Base-by-base conservation (phyloP, 2,888 invertebrate species). In the Zygogramma bicolorata region DNA sequence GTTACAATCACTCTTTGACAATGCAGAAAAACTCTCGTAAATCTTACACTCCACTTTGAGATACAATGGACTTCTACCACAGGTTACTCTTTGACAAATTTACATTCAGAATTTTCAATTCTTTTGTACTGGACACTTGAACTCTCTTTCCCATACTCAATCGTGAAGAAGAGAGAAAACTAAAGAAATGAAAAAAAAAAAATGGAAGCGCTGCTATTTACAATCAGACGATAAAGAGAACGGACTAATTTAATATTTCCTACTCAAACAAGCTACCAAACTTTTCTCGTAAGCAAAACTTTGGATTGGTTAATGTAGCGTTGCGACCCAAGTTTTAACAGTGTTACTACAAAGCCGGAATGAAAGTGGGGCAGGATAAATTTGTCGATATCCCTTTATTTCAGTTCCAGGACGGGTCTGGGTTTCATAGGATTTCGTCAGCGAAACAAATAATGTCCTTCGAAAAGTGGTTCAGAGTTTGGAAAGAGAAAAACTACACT, bases 241-340 rank as follows among this genome's bases (percentile, higher is more conserved):
- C 27, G 29, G 46, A 63, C 40, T 46, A 63, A 46, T 63, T 60
- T 29, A 46, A 29, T 63, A 40, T 63, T 63, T 46, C 46, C 62
- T 53, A 53, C 53, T 53, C 46, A 22, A 46, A 42, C 62, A 42
- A 27, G 46, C 53, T 27, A 46, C 6, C 15, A 42, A 63, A 63
- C 46, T 63, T 63, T 63, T 63, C 62, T 63, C 62, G 62, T 40
- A 46, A 42, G 46, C 62, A 61, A 68, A 68, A 60, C 60, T 68
- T 68, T 61, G n/a, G 22, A 46, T 68, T 68, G 31, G 42, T 34
- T 68, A 68, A 68, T 68, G 68, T 61, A 68, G 68, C 60, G 68
- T 22, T 63, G 15, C 13, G 13, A 46, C n/a, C 62, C 31, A 46
- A 63, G 62, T 63, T 63, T 42, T 20, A 46, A 62, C 62, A 62